These are phyloP conservation scores for Streptopelia turtur DNA, from an alignment of 2,797 vertebrate genomes.

Conservation along the genomic window DNA sequence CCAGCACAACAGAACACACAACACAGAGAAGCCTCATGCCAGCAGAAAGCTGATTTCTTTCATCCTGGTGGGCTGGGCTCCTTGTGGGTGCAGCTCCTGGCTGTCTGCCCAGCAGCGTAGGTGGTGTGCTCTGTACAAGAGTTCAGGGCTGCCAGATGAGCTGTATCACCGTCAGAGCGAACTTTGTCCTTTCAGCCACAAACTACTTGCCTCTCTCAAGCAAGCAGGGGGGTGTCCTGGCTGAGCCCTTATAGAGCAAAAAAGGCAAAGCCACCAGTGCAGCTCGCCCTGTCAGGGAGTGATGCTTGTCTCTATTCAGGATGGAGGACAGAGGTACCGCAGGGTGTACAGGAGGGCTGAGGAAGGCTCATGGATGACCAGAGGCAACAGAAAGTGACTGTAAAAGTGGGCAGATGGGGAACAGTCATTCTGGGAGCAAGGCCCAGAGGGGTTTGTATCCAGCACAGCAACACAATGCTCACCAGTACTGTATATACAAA, in stretches of 20 bases:
- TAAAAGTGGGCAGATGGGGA: not conserved
- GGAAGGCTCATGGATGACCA: not conserved
- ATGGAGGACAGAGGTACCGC: not conserved
- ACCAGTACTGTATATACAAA: rapidly evolving
- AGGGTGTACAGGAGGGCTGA: rapidly evolving
- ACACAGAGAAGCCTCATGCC: not conserved
- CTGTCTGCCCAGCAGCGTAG: not conserved
- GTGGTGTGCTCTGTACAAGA: conserved; percentile 54
- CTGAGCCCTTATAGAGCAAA: not conserved
- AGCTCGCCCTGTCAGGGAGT: not conserved
- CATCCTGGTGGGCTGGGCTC: not conserved
- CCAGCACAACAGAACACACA: not conserved
- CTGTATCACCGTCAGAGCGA: conserved; percentile 22
- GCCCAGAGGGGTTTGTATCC: not conserved
- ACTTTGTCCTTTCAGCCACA: conserved; percentile 55
- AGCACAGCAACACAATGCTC: rapidly evolving
- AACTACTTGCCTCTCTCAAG: not conserved
- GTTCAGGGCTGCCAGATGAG: conserved; percentile 67
- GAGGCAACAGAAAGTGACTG: not conserved
- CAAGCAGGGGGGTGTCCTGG: not conserved
- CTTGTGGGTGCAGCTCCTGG: conserved; percentile 54
- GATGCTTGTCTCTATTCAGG: not conserved
- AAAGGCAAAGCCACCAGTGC: not conserved
- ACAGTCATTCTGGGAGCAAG: not conserved
- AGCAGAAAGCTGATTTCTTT: conserved; percentile 12